Base-by-base conservation (phyloP, 1,140 invertebrate genomes). In the Drosophila repletoides region DNA sequence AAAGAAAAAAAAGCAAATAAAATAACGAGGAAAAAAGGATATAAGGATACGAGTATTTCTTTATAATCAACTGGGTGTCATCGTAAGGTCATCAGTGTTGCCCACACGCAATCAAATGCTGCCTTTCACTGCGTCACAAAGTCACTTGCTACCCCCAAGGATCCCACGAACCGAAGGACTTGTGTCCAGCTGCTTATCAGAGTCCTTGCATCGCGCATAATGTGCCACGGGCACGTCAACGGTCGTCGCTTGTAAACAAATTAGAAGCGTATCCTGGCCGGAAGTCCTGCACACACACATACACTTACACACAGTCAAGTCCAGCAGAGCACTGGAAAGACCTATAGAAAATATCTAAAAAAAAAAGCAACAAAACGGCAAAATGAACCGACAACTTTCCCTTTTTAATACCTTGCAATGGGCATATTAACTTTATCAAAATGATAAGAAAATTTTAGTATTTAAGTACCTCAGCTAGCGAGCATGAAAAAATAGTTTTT, bases 51-150 rank as follows among this genome's bases (percentile, higher is more conserved):
- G 24, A 70, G 38, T 86, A 87, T 86, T 86, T 80, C 71, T 86
- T 74, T 72, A 86, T 84, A 84, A 86, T 86, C 80, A 86, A 76
- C 67, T 81, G 69, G 79, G 86, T 88, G 86, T 88, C 86, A 88
- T 88, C 86, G 75, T 88, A 88, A 88, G 86, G 86, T 86, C 86
- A 88, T 88, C 86, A 68, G 72, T 65, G 49, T 43, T 48, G 33
- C 21, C 21, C 63, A 19, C 43, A 72, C 70, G 51, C 41, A 69
- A 63, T 51, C 51, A 52, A 31, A 29, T 28, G 34, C 2, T 21
- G 17, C 12, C 34, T 40, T 45, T 64, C 15, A 55, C 49, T 53
- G 63, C 63, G 64, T 66, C 71, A 48, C 31, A 72, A 76, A 84
- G 79, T 75, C 76, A 75, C 22, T 38, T 19, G 22, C 33, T 10